A percentile compares a stretch with the other conserved stretches of the same genome.
Evolutionary conservation across 2,888 invertebrate species (phyloP).

Genomic region (Hypomecis atomaria): DNA sequence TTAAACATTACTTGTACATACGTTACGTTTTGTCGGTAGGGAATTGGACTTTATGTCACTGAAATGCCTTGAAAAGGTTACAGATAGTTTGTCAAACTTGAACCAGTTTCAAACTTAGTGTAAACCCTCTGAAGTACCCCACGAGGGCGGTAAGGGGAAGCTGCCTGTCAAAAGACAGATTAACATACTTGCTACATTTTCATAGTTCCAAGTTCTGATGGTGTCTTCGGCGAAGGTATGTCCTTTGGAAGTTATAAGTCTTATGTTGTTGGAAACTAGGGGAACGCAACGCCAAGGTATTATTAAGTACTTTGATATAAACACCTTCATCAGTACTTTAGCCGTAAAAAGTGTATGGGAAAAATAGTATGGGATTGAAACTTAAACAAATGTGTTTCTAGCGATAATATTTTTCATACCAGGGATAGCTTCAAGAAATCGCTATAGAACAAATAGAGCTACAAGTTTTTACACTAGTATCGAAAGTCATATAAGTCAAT

Average conservation of each 20-base stretch:
- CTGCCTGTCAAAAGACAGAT: conserved; percentile 37
- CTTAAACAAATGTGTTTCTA: too few species aligned
- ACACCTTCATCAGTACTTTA: too few species aligned
- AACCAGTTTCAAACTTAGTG: conserved; percentile 10
- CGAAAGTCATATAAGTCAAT: too few species aligned
- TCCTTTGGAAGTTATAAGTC: conserved; percentile 2
- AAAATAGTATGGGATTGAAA: too few species aligned
- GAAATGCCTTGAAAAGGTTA: conserved; percentile 8
- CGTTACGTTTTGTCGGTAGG: too few species aligned
- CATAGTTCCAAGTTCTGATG: conserved; percentile 25
- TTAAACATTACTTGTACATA: too few species aligned
- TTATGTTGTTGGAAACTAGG: conserved; percentile 9
- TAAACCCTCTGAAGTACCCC: conserved; percentile 25
- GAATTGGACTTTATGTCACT: background rate
- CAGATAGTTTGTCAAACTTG: conserved; percentile 18
- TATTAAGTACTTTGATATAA: too few species aligned
- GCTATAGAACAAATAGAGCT: too few species aligned
- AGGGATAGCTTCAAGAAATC: too few species aligned
- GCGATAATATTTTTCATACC: too few species aligned
- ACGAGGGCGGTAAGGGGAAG: conserved; percentile 20
- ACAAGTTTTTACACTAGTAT: too few species aligned
- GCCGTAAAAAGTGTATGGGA: too few species aligned
- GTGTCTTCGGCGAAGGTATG: conserved; percentile 8
- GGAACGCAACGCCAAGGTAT: background rate
- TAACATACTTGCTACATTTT: conserved; percentile 42